Evolutionary conservation across 2,888 invertebrate species (phyloP).

Genomic region (Eupithecia insigniata): DNA sequence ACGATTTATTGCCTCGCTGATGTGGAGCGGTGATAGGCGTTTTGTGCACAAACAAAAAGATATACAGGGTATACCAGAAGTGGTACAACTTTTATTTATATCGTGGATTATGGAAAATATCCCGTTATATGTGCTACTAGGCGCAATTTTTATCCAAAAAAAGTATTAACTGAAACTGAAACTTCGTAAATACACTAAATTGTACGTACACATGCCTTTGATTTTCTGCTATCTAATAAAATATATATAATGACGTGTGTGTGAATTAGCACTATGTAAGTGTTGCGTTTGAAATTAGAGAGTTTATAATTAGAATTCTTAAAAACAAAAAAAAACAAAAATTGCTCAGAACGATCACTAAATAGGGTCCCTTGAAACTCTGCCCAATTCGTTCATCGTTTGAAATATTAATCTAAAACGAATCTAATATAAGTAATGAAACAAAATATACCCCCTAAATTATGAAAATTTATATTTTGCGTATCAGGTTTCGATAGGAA

Average conservation of each 20-base stretch:
- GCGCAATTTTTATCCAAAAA: no score
- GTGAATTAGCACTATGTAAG: neutral
- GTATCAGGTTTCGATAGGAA: no score
- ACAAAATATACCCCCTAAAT: no score
- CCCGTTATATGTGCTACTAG: no score
- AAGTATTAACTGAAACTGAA: neutral
- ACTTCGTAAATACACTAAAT: neutral
- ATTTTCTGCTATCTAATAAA: neutral
- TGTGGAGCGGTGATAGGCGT: conserved; percentile 59
- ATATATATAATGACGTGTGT: neutral
- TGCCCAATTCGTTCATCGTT: no score
- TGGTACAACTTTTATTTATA: neutral
- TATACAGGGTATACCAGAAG: neutral
- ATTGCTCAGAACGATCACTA: no score
- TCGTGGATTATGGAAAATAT: neutral
- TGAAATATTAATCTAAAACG: no score
- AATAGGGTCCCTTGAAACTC: no score
- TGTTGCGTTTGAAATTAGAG: neutral
- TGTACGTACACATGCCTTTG: neutral
- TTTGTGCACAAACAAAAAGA: conserved; percentile 41
- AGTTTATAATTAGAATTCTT: neutral
- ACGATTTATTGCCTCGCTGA: conserved; percentile 64
- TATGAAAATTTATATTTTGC: neutral
- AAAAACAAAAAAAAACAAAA: neutral
- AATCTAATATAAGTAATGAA: no score